Conservation (phyloP, 1,140 invertebrate species). For the Drosophila guanche region DNA sequence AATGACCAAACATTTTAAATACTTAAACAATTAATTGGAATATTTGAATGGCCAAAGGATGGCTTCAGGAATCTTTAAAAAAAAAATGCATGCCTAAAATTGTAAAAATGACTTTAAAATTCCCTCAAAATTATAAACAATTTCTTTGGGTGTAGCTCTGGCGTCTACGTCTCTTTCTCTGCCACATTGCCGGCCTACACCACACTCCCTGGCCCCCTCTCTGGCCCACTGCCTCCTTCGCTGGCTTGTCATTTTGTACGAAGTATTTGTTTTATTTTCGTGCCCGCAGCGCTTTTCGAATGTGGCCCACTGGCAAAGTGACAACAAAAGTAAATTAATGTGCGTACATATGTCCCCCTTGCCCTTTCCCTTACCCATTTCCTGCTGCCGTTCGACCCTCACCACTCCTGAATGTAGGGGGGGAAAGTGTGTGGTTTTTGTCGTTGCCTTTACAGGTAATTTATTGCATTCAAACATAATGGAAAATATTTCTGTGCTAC, state of each 20-base stretch:
- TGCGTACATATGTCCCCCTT: constrained; percentile 64
- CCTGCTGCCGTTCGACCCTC: constrained; percentile 2
- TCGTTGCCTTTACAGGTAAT: constrained; percentile 79
- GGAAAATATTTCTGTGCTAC: constrained; percentile 75
- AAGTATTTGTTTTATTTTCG: constrained; percentile 73
- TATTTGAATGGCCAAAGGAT: too few species aligned
- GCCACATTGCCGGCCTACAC: constrained; percentile 19
- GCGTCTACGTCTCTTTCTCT: constrained; percentile 12
- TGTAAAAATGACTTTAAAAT: too few species aligned
- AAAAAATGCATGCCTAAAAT: too few species aligned
- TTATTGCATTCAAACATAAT: constrained; percentile 83
- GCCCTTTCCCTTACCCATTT: background rate
- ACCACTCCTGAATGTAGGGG: constrained; percentile 9
- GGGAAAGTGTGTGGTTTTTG: constrained; percentile 59
- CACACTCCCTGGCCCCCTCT: constrained; percentile 14
- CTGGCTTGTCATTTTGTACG: constrained; percentile 68
- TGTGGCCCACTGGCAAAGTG: constrained; percentile 81
- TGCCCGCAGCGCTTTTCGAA: constrained; percentile 75
- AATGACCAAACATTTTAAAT: too few species aligned
- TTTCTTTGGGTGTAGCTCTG: too few species aligned
- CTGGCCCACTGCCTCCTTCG: constrained; percentile 13
- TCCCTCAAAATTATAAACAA: too few species aligned
- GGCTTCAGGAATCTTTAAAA: too few species aligned
- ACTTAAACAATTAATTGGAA: too few species aligned
- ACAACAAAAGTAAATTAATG: constrained; percentile 83